These are phyloP conservation scores for Camponotus fellah DNA, from an alignment of 2,888 invertebrate species.

Conservation along the genomic window DNA sequence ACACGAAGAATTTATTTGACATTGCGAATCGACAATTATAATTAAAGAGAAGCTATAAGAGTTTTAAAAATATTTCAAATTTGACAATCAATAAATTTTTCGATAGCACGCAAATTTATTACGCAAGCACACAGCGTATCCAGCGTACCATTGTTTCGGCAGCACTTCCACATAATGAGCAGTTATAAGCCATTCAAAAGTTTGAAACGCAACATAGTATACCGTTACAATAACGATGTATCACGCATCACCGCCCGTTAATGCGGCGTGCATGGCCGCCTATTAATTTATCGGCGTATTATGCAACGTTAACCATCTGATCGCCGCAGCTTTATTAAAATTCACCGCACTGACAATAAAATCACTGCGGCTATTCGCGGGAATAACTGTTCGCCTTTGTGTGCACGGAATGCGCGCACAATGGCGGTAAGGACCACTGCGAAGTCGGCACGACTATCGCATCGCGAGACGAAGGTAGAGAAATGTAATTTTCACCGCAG, in stretches of 20 bases:
- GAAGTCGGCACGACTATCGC: slow-evolving; percentile 13
- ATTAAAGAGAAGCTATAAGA: not conserved
- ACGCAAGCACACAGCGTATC: not conserved
- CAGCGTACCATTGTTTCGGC: slow-evolving; percentile 12
- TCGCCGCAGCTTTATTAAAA: slow-evolving; percentile 62
- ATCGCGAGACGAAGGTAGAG: slow-evolving; percentile 13
- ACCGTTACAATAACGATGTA: slow-evolving; percentile 63
- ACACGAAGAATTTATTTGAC: not conserved
- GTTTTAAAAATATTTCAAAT: not conserved
- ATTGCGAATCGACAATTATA: no score
- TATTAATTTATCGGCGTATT: slow-evolving; percentile 71
- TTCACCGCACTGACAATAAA: slow-evolving; percentile 59
- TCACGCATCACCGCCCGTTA: slow-evolving; percentile 60
- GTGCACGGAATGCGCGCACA: not conserved
- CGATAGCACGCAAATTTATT: slow-evolving; percentile 15
- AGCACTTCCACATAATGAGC: slow-evolving; percentile 57
- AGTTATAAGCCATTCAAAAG: slow-evolving; percentile 66
- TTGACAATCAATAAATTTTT: not conserved
- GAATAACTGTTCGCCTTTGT: slow-evolving; percentile 46
- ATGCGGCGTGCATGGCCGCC: slow-evolving; percentile 25
- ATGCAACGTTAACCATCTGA: slow-evolving; percentile 68
- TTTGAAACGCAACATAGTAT: slow-evolving; percentile 53
- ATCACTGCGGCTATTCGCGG: slow-evolving; percentile 17
- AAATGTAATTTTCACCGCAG: slow-evolving; percentile 51
- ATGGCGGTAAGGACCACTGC: slow-evolving; percentile 8